Conservation (phyloP, 2,113 vertebrate species). For the Holacanthus passer region DNA sequence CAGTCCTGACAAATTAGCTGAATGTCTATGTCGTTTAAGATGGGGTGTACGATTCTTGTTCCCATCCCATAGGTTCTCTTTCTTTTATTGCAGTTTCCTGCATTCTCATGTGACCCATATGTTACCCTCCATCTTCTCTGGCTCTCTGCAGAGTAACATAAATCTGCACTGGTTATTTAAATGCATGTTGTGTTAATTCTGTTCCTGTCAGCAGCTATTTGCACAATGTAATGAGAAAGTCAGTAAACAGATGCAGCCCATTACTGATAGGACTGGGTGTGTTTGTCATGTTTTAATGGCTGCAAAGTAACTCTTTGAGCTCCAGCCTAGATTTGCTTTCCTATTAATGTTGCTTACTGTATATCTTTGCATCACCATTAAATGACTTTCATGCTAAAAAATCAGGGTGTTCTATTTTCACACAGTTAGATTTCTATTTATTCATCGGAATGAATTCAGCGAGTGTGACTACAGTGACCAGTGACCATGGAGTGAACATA, state of each 20-base stretch:
- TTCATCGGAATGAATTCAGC: too few species aligned
- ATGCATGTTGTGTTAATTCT: background rate
- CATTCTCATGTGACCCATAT: background rate
- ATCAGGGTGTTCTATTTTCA: too few species aligned
- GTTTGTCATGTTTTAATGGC: conserved; percentile 2
- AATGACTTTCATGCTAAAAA: background rate
- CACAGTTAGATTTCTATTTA: too few species aligned
- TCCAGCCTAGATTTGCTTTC: background rate
- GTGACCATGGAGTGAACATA: too few species aligned
- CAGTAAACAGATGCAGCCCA: conserved; percentile 40
- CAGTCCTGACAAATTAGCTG: background rate
- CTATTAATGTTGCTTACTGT: background rate
- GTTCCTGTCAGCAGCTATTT: conserved; percentile 30
- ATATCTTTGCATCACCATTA: background rate
- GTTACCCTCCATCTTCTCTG: background rate
- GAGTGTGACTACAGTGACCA: too few species aligned
- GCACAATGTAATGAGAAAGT: conserved; percentile 47
- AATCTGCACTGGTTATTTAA: conserved; percentile 16
- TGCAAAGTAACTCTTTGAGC: background rate
- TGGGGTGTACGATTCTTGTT: background rate
- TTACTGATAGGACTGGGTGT: conserved; percentile 3
- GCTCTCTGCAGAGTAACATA: background rate
- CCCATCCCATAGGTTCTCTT: background rate
- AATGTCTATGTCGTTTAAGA: background rate
- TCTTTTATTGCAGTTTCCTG: conserved; percentile 5